These are phyloP conservation scores for Xiphophorus maculatus DNA, from an alignment of 2,113 vertebrate species.

Conservation along the genomic window DNA sequence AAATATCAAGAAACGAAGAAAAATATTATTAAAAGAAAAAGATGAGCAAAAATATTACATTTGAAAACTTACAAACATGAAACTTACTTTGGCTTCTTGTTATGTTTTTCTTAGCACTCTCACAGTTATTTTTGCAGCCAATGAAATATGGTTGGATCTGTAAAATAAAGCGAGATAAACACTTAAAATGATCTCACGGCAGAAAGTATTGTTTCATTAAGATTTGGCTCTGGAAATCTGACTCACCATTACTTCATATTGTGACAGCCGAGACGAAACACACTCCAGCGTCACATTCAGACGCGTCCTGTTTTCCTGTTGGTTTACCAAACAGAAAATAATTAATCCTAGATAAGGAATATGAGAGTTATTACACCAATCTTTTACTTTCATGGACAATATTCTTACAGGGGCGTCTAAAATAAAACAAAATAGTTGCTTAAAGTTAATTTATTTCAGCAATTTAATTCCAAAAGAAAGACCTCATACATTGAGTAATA, in stretches of 20 bases:
- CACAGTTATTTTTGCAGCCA: constrained; percentile 66
- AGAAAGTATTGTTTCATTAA: not conserved
- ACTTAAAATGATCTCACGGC: not conserved
- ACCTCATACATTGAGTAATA: not conserved
- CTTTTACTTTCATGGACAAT: not conserved
- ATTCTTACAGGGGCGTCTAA: not conserved
- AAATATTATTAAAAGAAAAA: not conserved
- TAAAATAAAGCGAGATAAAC: not conserved
- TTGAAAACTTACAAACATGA: not conserved
- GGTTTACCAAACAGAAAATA: constrained; percentile 7
- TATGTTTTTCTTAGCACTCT: constrained; percentile 9
- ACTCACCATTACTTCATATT: constrained; percentile 71
- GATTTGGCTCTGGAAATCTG: not conserved
- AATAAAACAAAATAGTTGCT: not conserved
- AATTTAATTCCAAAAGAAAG: not conserved
- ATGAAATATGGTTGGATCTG: constrained; percentile 76
- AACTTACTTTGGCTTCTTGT: constrained; percentile 62
- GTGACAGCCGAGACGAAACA: constrained; percentile 26
- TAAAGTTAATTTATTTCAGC: not conserved
- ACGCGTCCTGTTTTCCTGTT: constrained; percentile 60
- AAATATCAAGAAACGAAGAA: constrained; percentile 33
- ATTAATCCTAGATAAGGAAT: not conserved
- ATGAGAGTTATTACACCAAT: not conserved
- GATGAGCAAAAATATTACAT: not conserved
- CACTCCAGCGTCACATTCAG: constrained; percentile 69